Conservation (phyloP, 2,797 vertebrate species). For the Borostomias antarcticus region DNA sequence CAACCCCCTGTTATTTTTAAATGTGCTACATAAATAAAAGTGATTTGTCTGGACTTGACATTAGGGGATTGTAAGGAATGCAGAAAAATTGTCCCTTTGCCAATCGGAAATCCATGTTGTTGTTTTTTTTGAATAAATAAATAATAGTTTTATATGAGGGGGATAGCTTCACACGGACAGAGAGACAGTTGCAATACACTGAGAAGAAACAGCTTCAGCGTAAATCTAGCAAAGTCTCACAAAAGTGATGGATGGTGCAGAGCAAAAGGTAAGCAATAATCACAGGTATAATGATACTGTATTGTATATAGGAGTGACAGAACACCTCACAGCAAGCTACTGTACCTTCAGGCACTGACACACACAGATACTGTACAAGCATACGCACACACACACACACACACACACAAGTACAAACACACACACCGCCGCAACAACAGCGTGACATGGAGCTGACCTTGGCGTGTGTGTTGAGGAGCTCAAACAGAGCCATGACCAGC, state of each 20-base stretch:
- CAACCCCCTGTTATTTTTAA: too few relatives aligned
- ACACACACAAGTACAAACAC: slow-evolving; percentile 9
- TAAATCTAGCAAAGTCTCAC: slow-evolving; percentile 30
- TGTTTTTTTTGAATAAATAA: slow-evolving; percentile 53
- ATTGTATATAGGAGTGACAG: background rate
- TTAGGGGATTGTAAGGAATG: background rate
- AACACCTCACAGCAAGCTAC: background rate
- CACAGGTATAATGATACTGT: too few relatives aligned
- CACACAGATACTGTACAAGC: background rate
- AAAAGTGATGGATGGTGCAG: slow-evolving; percentile 9
- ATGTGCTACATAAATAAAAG: too few relatives aligned
- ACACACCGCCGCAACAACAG: too few relatives aligned
- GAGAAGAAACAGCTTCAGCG: slow-evolving; percentile 38
- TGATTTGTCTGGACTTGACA: too few relatives aligned
- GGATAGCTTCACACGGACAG: slow-evolving; percentile 40
- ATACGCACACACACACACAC: slow-evolving; percentile 7
- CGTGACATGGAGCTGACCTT: too few relatives aligned
- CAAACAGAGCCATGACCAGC: slow-evolving; percentile 91
- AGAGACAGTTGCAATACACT: slow-evolving; percentile 31
- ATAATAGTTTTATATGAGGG: slow-evolving; percentile 35
- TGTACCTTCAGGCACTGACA: background rate
- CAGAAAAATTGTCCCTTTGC: slow-evolving; percentile 17
- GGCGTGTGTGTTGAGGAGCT: slow-evolving; percentile 94
- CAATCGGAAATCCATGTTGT: slow-evolving; percentile 43
- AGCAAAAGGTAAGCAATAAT: slow-evolving; percentile 5